Percentiles rank a stretch among this genome's conserved stretches.
These are phyloP conservation scores for Halocynthia roretzi DNA, from an alignment of 23 tunicate genomes.

Conservation along the genomic window DNA sequence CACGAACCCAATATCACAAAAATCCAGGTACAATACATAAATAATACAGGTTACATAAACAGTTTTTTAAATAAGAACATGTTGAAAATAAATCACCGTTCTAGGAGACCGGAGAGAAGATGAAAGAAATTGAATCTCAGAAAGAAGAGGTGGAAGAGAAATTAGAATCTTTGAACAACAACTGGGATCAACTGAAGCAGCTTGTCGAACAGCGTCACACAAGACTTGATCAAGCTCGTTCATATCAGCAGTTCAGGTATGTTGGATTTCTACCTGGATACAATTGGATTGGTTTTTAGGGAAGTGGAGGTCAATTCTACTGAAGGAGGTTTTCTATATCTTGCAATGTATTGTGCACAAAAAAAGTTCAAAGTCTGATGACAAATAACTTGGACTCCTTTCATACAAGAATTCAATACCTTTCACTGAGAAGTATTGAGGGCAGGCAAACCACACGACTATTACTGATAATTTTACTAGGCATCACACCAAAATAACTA, in stretches of 20 bases:
- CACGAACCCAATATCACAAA: slow-evolving; percentile 63
- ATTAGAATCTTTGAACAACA: slow-evolving; percentile 32
- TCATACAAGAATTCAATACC: too few species aligned
- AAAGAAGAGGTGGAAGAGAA: slow-evolving; percentile 37
- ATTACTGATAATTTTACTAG: too few species aligned
- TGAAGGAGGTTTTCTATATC: neutral
- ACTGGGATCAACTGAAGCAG: slow-evolving; percentile 51
- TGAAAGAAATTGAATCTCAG: slow-evolving; percentile 16
- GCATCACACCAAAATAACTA: too few species aligned
- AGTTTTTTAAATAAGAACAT: neutral
- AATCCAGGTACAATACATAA: slow-evolving; percentile 28
- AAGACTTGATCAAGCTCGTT: slow-evolving; percentile 49
- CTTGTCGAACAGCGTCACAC: slow-evolving; percentile 30
- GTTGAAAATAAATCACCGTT: neutral
- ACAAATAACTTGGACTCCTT: too few species aligned
- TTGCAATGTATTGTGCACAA: too few species aligned
- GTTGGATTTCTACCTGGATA: neutral
- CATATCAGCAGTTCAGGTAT: slow-evolving; percentile 74
- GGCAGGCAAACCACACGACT: too few species aligned
- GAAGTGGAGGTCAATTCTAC: neutral
- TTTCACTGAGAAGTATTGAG: too few species aligned
- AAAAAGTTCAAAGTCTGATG: too few species aligned
- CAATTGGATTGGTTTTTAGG: neutral
- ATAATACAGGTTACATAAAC: neutral
- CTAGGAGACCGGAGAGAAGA: slow-evolving; percentile 37